These are phyloP conservation scores for Platycheirus albimanus DNA, from an alignment of 2,888 invertebrate species.

Conservation along the genomic window DNA sequence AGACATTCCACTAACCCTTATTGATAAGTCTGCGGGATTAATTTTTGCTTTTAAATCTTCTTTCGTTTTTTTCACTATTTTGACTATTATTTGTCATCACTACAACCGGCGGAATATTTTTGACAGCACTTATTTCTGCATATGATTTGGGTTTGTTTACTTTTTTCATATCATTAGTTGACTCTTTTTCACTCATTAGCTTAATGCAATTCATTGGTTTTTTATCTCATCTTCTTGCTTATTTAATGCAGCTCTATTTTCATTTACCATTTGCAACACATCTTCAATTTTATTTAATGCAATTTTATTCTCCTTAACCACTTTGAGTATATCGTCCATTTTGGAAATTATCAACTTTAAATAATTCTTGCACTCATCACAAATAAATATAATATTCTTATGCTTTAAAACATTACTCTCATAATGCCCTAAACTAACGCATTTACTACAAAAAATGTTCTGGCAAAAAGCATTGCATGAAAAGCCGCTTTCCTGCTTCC, in stretches of 20 bases:
- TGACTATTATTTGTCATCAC: too few species aligned
- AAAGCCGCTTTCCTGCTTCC: too few species aligned
- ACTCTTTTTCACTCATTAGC: slow-evolving; percentile 14
- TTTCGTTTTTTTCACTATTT: slow-evolving; percentile 1
- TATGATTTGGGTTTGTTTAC: slow-evolving; percentile 6
- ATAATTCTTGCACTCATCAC: too few species aligned
- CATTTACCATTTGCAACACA: slow-evolving; percentile 12
- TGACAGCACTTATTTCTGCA: background rate
- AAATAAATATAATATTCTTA: too few species aligned
- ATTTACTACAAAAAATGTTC: too few species aligned
- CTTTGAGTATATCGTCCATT: slow-evolving; percentile 19
- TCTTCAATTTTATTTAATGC: slow-evolving; percentile 1
- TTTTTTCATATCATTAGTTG: slow-evolving; percentile 25
- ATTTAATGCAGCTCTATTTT: slow-evolving; percentile 12
- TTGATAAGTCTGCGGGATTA: background rate
- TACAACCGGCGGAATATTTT: background rate
- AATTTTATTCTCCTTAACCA: background rate
- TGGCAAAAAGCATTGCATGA: too few species aligned
- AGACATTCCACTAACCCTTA: slow-evolving; percentile 7
- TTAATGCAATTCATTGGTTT: background rate
- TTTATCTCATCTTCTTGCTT: slow-evolving; percentile 32
- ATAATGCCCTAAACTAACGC: too few species aligned
- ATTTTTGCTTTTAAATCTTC: background rate
- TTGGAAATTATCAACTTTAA: slow-evolving; percentile 9
- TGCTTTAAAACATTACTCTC: too few species aligned